Conservation (phyloP, 2,113 vertebrate species). For the Hymenochirus boettgeri region DNA sequence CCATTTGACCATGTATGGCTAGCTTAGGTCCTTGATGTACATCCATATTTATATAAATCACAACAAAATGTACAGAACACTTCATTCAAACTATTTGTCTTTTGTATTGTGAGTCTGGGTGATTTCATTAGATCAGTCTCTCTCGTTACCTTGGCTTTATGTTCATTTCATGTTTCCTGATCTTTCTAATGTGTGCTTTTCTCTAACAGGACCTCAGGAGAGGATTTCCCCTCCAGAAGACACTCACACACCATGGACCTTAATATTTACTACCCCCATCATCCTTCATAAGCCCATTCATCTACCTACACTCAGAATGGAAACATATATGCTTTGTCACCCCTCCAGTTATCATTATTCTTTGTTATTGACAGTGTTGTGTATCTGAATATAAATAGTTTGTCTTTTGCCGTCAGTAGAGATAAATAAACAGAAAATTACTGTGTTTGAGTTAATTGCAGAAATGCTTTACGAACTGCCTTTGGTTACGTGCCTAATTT, state of each 20-base stretch:
- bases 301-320: background rate
- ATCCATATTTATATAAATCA: no score
- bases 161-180: background rate
- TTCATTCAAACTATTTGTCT: no score
- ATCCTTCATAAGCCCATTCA: background rate
- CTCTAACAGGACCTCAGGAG: constrained; percentile 18
- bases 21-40: no score
- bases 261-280: background rate
- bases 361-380: background rate
- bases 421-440: no score
- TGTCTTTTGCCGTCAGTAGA: background rate
- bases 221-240: constrained; percentile 10
- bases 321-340: background rate
- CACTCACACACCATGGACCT: background rate
- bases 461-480: background rate
- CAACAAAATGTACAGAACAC: no score
- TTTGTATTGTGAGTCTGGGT: no score
- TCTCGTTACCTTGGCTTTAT: no score
- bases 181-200: background rate
- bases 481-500: background rate
- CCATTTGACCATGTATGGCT: no score
- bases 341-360: background rate
- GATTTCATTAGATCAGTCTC: no score
- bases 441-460: background rate
- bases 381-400: constrained; percentile 10